Conservation (phyloP, 1,140 invertebrate genomes). For the Leptopilina boulardi region DNA sequence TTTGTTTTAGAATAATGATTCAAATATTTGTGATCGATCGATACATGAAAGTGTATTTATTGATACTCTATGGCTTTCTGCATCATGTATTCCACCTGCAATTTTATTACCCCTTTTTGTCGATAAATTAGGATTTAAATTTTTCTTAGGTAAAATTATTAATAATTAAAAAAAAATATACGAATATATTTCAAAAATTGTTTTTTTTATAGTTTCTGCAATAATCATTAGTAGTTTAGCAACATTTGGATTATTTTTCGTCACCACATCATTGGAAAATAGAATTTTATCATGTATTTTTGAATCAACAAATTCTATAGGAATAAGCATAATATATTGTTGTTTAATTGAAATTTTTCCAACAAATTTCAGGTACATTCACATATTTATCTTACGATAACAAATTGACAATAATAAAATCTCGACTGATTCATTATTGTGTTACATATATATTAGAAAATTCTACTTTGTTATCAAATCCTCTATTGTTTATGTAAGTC, state of each 20-base stretch:
- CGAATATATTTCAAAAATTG: background rate
- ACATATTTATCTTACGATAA: background rate
- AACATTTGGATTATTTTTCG: constrained; percentile 72
- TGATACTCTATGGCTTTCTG: constrained; percentile 67
- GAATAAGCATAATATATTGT: constrained; percentile 67
- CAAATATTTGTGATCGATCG: constrained; percentile 53
- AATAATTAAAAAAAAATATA: constrained; percentile 24
- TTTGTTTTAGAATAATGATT: constrained; percentile 22
- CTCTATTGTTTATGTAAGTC: background rate
- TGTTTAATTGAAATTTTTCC: constrained; percentile 71
- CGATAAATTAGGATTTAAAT: constrained; percentile 67
- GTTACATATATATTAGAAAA: background rate
- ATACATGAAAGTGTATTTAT: constrained; percentile 65
- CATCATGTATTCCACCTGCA: constrained; percentile 67
- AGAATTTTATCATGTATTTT: constrained; percentile 71
- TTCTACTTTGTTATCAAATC: background rate
- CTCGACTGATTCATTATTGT: constrained; percentile 6
- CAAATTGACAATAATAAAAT: background rate
- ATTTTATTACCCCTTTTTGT: constrained; percentile 68
- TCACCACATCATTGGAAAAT: constrained; percentile 70
- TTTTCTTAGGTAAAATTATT: constrained; percentile 67
- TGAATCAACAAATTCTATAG: constrained; percentile 68
- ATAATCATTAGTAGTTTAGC: constrained; percentile 67
- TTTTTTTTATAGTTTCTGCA: constrained; percentile 66
- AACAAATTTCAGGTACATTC: constrained; percentile 69